Evolutionary conservation across 2,797 vertebrate genomes (phyloP).

Genomic region (Thaleichthys pacificus): DNA sequence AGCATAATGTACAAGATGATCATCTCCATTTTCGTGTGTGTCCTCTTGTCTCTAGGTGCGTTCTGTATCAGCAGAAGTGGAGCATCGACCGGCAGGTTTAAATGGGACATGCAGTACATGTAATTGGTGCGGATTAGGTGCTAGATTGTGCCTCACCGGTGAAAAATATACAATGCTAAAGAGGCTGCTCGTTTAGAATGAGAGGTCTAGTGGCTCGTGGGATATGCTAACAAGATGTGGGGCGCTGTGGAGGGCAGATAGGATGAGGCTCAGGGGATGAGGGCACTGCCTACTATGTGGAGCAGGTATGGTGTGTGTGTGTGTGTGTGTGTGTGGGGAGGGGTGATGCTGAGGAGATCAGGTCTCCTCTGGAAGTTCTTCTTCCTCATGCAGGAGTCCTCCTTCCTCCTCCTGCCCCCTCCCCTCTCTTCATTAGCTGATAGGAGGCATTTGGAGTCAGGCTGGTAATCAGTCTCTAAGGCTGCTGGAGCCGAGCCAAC

Average conservation of each 20-base stretch:
- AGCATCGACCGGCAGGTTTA: background rate
- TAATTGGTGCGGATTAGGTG: background rate
- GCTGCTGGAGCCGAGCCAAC: conserved; percentile 74
- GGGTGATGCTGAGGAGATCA: conserved; percentile 66
- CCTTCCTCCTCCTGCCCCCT: conserved; percentile 49
- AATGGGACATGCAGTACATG: conserved; percentile 18
- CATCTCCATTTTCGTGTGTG: background rate
- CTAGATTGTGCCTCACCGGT: conserved; percentile 27
- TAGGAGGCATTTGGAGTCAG: conserved; percentile 70
- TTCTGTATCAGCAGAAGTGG: background rate
- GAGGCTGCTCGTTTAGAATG: conserved; percentile 38
- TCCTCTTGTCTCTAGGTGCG: background rate
- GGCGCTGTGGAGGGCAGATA: conserved; percentile 46
- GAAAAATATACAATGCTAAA: conserved; percentile 32
- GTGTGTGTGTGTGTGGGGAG: conserved; percentile 15
- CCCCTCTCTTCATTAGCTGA: conserved; percentile 65
- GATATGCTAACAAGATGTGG: conserved; percentile 55
- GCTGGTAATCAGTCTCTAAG: conserved; percentile 72
- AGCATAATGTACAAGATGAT: background rate
- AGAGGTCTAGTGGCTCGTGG: conserved; percentile 29
- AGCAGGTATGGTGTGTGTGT: conserved; percentile 1
- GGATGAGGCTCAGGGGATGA: conserved; percentile 46
- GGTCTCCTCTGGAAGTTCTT: conserved; percentile 27
- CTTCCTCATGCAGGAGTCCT: conserved; percentile 40
- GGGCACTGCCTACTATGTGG: conserved; percentile 40